Evolutionary conservation across 2,113 vertebrate species (phyloP).

Genomic region (Lepidothrix coronata): DNA sequence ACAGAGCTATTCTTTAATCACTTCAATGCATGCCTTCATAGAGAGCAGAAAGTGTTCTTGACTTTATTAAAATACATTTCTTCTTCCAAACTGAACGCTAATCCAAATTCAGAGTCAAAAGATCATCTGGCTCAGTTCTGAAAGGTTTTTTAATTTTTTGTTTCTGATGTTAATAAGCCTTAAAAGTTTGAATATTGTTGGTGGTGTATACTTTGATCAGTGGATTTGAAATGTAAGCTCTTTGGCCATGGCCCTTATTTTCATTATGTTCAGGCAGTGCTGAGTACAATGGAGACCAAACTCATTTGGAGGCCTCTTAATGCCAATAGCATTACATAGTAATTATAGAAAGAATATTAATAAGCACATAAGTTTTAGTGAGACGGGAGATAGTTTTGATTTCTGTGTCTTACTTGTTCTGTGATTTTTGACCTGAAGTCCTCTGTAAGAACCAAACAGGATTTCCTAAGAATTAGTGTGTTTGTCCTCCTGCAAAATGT

Average conservation of each 20-base stretch:
- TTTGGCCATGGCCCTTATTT: not conserved
- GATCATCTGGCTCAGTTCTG: not conserved
- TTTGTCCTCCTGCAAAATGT: not conserved
- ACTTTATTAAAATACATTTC: slow-evolving; percentile 25
- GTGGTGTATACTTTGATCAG: slow-evolving; percentile 29
- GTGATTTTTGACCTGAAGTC: not conserved
- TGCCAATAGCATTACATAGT: not conserved
- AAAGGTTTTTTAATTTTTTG: slow-evolving; percentile 13
- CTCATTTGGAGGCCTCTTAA: not conserved
- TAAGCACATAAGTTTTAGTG: not conserved
- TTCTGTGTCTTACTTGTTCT: not conserved
- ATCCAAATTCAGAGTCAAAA: slow-evolving; percentile 51
- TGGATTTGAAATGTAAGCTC: slow-evolving; percentile 11
- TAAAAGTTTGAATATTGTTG: slow-evolving; percentile 4
- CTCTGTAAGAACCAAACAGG: not conserved
- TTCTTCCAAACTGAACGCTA: slow-evolving; percentile 16
- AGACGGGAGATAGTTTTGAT: not conserved
- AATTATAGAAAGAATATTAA: slow-evolving; percentile 12
- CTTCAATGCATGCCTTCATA: not conserved
- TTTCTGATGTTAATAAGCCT: slow-evolving; percentile 34
- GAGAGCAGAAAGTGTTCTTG: slow-evolving; percentile 35
- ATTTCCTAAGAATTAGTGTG: not conserved
- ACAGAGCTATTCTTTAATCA: slow-evolving; percentile 62
- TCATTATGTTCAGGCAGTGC: not conserved
- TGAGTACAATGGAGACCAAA: not conserved